These are phyloP conservation scores for Ptychobarbus kaznakovi DNA, from an alignment of 2,797 vertebrate genomes.

Conservation along the genomic window DNA sequence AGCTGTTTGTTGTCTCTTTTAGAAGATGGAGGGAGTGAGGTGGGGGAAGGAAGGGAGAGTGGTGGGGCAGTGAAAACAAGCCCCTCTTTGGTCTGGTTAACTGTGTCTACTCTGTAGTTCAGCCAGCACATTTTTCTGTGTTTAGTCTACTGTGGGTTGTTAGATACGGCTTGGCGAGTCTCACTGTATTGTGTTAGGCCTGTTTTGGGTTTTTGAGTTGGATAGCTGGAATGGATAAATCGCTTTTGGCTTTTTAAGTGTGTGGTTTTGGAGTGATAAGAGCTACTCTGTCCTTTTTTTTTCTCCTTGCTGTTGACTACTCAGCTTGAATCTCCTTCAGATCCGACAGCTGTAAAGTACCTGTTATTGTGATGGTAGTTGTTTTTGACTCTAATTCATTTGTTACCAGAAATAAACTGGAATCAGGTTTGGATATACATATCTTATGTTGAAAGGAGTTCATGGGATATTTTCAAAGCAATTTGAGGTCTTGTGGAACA, in stretches of 20 bases:
- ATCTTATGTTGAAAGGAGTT: neutral
- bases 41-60: constrained; percentile 47
- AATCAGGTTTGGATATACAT: constrained; percentile 16
- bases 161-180: constrained; percentile 73
- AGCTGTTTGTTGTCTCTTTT: constrained; percentile 80
- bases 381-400: constrained; percentile 42
- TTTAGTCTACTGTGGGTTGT: constrained; percentile 65
- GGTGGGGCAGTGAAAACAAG: constrained; percentile 73
- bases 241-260: constrained; percentile 53
- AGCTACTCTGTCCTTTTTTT: constrained; percentile 15
- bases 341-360: constrained; percentile 50
- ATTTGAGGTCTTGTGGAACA: neutral
- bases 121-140: constrained; percentile 75
- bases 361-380: constrained; percentile 48
- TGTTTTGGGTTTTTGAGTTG: constrained; percentile 70
- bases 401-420: constrained; percentile 29
- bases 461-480: neutral
- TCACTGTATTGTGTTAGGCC: constrained; percentile 74
- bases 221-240: constrained; percentile 54
- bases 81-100: constrained; percentile 77
- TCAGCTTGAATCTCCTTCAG: constrained; percentile 44
- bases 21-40: constrained; percentile 65
- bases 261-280: constrained; percentile 56
- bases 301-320: constrained; percentile 24
- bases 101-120: constrained; percentile 73